phyloP scores from a whole-genome alignment of 2,113 vertebrate genomes.

The Otolemur garnettii region DNA sequence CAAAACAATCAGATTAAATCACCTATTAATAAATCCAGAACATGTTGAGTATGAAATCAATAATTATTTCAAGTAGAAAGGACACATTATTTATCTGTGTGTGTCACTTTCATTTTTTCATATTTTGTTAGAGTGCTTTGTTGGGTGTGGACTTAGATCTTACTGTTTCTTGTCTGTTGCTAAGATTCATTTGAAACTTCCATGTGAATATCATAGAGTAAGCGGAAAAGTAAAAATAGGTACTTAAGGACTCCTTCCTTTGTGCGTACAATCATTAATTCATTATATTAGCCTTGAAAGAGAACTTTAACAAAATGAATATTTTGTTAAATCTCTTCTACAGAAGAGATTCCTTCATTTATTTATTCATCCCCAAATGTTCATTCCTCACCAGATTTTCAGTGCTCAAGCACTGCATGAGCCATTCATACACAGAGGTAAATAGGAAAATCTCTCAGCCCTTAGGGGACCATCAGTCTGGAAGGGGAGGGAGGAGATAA shows the following conservation, averaged over 20 bases:
- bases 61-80: constrained; percentile 32
- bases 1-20: neutral
- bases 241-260: neutral
- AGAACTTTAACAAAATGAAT: neutral
- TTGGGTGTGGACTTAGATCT: neutral
- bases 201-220: neutral
- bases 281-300: neutral
- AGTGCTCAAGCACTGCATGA: neutral
- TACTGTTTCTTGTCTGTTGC: neutral
- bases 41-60: constrained; percentile 5
- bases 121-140: neutral
- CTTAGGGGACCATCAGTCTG: neutral
- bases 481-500: fast-evolving
- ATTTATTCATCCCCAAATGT: constrained; percentile 3
- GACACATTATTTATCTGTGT: neutral
- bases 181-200: constrained; percentile 8
- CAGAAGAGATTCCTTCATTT: neutral
- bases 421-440: neutral
- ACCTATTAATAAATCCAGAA: neutral
- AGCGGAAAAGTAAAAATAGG: neutral
- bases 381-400: neutral
- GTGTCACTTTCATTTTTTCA: constrained; percentile 17
- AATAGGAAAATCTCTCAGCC: neutral
- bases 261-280: neutral
- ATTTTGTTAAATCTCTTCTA: too few relatives aligned